phyloP scores from a whole-genome alignment of 2,888 invertebrate species.

The Trisateles emortualis region DNA sequence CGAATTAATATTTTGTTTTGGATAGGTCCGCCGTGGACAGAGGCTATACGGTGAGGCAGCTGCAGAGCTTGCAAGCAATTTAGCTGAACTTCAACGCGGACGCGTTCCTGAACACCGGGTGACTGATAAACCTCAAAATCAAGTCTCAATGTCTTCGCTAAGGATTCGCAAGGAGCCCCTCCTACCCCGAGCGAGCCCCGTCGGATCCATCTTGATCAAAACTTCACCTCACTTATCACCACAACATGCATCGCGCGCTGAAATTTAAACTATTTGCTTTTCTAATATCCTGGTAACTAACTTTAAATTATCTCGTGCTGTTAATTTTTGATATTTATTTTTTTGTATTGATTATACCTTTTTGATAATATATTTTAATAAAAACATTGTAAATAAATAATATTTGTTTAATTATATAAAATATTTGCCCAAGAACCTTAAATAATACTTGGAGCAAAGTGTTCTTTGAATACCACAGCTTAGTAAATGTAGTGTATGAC shows the following conservation, averaged over 20 bases:
- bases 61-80: constrained; percentile 68
- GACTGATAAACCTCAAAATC: constrained; percentile 67
- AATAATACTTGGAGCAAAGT: too few relatives aligned
- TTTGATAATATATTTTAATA: constrained; percentile 4
- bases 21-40: constrained; percentile 72
- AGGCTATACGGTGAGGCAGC: constrained; percentile 75
- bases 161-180: constrained; percentile 68
- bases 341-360: constrained; percentile 10
- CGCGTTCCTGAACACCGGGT: constrained; percentile 55
- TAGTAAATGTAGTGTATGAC: too few relatives aligned
- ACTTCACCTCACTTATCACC: constrained; percentile 48
- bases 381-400: not conserved
- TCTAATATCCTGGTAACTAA: not conserved
- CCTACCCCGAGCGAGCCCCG: constrained; percentile 58
- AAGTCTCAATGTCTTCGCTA: constrained; percentile 53
- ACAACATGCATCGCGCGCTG: constrained; percentile 23
- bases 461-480: too few relatives aligned
- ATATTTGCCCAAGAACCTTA: too few relatives aligned
- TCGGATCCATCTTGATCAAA: constrained; percentile 62
- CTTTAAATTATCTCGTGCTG: constrained; percentile 14
- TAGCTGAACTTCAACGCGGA: constrained; percentile 70
- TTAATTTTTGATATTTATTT: constrained; percentile 15
- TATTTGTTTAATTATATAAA: not conserved
- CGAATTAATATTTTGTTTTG: not conserved
- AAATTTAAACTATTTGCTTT: constrained; percentile 7